Evolutionary conservation across 2,113 vertebrate species (phyloP), one percentile per base, ranked within the genome.

Genomic region (Nannospalax galili): DNA sequence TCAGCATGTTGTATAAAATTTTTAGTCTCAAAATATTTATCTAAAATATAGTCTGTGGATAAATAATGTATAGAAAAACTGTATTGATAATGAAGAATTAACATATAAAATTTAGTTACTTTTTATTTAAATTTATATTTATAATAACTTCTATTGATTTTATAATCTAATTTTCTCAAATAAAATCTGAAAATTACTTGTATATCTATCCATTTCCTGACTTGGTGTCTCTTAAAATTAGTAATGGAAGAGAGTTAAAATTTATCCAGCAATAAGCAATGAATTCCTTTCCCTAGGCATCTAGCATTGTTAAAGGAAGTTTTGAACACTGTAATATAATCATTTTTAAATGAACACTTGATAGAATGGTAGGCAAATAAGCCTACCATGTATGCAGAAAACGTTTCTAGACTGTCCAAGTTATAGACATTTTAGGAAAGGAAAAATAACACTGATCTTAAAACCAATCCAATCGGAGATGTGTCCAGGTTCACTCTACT

Each of bases 341-440:
- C 42, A 84, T 30, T 60, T 82, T 97, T 32, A 86, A 48, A 91
- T 64, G 70, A 93, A 56, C 40, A 95, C 12, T 93, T 16, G 10
- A 45, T 79, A 86, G 7, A 28, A 2, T 52, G 40, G 84, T 94
- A 96, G 52, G 14, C 7, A 95, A 93, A 92, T 93, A 81, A 95
- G 2, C 69, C 88, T 15, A 95, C 28, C 74, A 40, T 65, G 73
- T 73, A 65, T 32, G 28, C 58, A 73, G 19, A 93, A 84, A 72
- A 65, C 45, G 22, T 35, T 48, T 97, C 89, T 94, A 89, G n/a
- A 74, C 96, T 97, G 64, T 77, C 7, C n/a, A 69, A 19, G 0
- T 45, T 94, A 30, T 22, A 72, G 24, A 95, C 30, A 88, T 73
- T 88, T 30, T 10, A 96, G 15, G 16, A 78, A 15, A 77, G 19